Base-by-base conservation (phyloP, 2,888 invertebrate species). In the Drosophila mettleri region DNA sequence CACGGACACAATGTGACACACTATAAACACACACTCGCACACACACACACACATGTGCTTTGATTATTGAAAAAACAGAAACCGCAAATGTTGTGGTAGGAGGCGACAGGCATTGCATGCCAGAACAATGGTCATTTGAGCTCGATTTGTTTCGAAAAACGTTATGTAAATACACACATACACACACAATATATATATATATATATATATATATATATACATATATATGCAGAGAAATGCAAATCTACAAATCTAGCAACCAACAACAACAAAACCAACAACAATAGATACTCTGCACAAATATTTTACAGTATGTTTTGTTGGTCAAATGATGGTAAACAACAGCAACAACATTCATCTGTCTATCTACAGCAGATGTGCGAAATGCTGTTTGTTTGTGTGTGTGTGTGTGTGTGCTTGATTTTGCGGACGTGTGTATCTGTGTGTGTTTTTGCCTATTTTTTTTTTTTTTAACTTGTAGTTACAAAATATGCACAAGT, bases 401-500 rank as follows among this genome's bases (percentile, higher is more conserved):
- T 24, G 33, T 36, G 20, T 36, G 16, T 58, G 38, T 61, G 39
- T 34, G 14, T 36, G 10, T 51, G 24, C n/a, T 16, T 36, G 34
- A 20, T 20, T 41, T n/a, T 27, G 34, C 18, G 16, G 18, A 36
- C 22, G 31, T 36, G 46, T 51, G 51, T 18, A 16, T 39, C 12
- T 51, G 8, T 24, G 31, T 18, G 29, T 39, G 12, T 51, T 41
- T 48, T 24, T 49, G 22, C 39, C 16, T 53, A 4, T 58, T 31
- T 55, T 36, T 43, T 57, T 67, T 58, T 55, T 63, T 64, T 67
- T 76, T 49, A 49, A 68, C 74, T 66, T 68, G 67, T 74, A 78
- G 74, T 48, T 62, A 72, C 86, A 84, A 88, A 83, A 83, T 88
- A 84, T 83, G 84, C 77, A 86, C 84, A 77, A 68, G 70, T 77